A percentile compares a stretch with the other conserved stretches of the same genome.
These are phyloP conservation scores for Pristiophorus japonicus DNA, from an alignment of 2,113 vertebrate species.

Conservation along the genomic window DNA sequence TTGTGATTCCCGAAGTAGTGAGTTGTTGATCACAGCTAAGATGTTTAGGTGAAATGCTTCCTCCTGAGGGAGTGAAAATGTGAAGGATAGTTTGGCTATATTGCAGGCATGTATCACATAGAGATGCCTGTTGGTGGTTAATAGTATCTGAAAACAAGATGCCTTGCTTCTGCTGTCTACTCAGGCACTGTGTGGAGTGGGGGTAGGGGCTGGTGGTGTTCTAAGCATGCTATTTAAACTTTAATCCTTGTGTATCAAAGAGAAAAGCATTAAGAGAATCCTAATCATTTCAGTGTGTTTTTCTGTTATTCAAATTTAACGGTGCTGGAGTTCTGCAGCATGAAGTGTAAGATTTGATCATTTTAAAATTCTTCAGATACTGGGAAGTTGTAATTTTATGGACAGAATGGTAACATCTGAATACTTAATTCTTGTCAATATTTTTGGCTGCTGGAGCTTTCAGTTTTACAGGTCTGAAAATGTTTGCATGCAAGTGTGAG, in stretches of 20 bases:
- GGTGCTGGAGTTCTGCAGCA: not conserved
- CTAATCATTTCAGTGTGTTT: not conserved
- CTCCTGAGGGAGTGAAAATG: slow-evolving; percentile 16
- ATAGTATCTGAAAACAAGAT: not conserved
- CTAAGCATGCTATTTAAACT: not conserved
- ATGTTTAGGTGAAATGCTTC: not conserved
- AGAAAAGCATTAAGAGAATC: not conserved
- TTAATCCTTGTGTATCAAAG: not conserved
- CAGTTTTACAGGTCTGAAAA: not conserved
- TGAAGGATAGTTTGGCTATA: not conserved
- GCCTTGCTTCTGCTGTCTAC: not conserved
- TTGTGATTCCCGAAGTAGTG: not conserved
- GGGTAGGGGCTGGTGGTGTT: not conserved
- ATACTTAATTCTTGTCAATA: not conserved
- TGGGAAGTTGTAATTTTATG: not conserved
- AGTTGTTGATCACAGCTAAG: not conserved
- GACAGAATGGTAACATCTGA: not conserved
- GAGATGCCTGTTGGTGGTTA: not conserved
- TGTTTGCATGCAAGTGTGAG: not conserved
- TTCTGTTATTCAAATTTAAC: not conserved
- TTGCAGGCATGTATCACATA: not conserved
- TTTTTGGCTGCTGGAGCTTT: not conserved
- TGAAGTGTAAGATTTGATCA: not conserved
- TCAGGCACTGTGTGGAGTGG: not conserved
- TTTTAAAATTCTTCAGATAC: not conserved